Conservation (phyloP, 2,113 vertebrate species). For the Aptenodytes patagonicus region DNA sequence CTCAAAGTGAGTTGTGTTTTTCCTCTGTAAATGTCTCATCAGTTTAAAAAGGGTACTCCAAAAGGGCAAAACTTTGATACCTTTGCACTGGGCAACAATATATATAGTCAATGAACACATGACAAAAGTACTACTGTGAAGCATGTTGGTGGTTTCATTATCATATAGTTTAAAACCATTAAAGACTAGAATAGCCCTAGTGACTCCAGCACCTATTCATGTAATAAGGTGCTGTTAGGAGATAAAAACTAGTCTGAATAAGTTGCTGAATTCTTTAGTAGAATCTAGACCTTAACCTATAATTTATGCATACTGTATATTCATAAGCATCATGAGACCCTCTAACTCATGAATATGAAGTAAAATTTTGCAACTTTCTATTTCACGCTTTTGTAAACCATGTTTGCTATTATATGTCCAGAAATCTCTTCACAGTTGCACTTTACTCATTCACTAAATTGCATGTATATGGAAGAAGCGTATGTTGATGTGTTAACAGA, state of each 20-base stretch:
- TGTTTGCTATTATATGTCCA: background rate
- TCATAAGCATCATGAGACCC: background rate
- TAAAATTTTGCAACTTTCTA: background rate
- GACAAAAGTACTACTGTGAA: background rate
- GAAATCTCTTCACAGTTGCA: background rate
- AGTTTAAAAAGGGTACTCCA: background rate
- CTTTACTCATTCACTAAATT: background rate
- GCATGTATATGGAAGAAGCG: background rate
- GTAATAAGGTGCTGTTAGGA: background rate
- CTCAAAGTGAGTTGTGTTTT: background rate
- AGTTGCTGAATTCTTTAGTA: background rate
- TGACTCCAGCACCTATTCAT: background rate
- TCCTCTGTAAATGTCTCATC: background rate
- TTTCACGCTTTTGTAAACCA: rapidly evolving
- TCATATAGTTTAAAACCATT: background rate
- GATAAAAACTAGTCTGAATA: background rate
- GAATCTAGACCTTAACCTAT: background rate
- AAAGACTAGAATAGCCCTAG: background rate
- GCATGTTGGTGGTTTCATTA: background rate
- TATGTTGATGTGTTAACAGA: background rate
- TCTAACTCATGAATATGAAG: background rate
- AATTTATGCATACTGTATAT: background rate
- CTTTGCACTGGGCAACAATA: background rate
- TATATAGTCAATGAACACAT: background rate
- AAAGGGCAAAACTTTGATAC: background rate